phyloP scores from a whole-genome alignment of 2,113 vertebrate species.

The Rousettus leschenaultii region DNA sequence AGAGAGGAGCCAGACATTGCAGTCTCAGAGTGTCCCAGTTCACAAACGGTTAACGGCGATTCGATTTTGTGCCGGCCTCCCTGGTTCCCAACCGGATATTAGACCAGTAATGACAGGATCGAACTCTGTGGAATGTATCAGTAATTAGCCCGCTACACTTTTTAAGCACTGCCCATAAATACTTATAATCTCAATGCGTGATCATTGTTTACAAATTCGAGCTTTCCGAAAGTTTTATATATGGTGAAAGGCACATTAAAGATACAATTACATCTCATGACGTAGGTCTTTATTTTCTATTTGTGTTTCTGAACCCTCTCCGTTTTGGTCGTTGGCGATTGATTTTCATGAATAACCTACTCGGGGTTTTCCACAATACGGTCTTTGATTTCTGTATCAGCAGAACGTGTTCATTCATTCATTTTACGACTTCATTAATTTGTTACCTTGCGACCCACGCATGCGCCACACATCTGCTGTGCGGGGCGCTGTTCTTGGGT shows the following conservation, averaged over 20 bases:
- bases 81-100: not conserved
- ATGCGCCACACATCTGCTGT: rapidly evolving
- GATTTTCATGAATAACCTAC: not conserved
- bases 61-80: not conserved
- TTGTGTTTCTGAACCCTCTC: not conserved
- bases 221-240: not conserved
- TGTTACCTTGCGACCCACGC: not conserved
- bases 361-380: rapidly evolving
- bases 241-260: not conserved
- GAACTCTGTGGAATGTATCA: not conserved
- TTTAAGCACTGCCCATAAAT: not conserved
- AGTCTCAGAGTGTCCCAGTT: not conserved
- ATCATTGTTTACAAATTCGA: not conserved
- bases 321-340: not conserved
- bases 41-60: not conserved
- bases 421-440: not conserved
- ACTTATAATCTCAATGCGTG: not conserved
- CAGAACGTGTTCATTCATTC: not conserved
- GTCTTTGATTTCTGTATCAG: not conserved
- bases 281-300: not conserved
- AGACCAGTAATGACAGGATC: not conserved
- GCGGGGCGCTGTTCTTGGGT: not conserved
- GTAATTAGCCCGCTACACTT: not conserved
- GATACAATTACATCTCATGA: not conserved
- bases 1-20: not conserved